Conservation (phyloP, 2,797 vertebrate species). For the Diceros bicornis region DNA sequence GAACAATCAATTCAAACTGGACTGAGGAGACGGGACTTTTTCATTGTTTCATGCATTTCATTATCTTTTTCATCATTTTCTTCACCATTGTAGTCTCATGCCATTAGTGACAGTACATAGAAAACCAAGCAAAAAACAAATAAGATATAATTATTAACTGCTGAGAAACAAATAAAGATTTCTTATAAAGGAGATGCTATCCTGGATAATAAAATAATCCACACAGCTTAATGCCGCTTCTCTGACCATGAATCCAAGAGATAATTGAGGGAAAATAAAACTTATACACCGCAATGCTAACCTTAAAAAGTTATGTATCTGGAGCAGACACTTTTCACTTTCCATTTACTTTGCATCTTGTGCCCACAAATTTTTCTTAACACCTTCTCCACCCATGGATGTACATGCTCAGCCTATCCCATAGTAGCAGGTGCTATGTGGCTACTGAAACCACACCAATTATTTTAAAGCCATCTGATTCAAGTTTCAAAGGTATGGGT, state of each 20-base stretch:
- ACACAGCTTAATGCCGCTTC: neutral
- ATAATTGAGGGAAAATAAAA: neutral
- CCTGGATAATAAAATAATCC: neutral
- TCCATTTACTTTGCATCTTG: constrained; percentile 6
- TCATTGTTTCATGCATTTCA: constrained; percentile 10
- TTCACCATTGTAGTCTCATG: constrained; percentile 67
- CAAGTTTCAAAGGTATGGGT: neutral
- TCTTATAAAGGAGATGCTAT: neutral
- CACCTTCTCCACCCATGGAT: neutral
- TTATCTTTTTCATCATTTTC: constrained; percentile 80
- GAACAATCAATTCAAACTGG: neutral
- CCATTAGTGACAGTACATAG: neutral
- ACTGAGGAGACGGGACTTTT: neutral
- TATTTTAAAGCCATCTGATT: constrained; percentile 17
- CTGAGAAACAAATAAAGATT: neutral
- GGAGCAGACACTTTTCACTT: neutral
- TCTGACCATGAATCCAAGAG: neutral
- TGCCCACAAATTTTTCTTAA: neutral
- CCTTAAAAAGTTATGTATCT: neutral
- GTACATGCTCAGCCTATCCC: neutral
- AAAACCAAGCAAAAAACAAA: neutral
- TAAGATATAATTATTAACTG: neutral
- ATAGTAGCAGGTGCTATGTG: neutral
- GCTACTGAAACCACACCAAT: neutral
- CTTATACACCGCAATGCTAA: neutral